Evolutionary conservation across 2,888 invertebrate genomes (phyloP), one percentile per base, ranked within the genome.

Genomic region (Saturnia pavonia): DNA sequence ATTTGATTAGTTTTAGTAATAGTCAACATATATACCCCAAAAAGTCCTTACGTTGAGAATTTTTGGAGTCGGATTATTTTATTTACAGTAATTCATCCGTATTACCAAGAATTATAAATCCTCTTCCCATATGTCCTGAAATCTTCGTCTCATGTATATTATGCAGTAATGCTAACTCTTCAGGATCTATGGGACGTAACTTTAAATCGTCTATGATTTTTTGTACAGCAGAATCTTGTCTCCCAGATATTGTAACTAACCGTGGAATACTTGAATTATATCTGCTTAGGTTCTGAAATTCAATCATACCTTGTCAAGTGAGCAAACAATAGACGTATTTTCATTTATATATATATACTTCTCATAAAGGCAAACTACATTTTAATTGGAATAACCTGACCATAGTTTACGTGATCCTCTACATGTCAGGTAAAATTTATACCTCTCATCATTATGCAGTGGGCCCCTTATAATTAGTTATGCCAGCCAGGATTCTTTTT

Each of bases 91-190:
- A n/a, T 4, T 34, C 6, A 34, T 34, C 6, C 34, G 34, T n/a
- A 22, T 80, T 77, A 92, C 91, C 82, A n/a, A 91, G 77, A 70
- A 91, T 81, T 48, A 75, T 76, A 67, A 81, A 92, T 69, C 92
- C 92, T 77, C 91, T 85, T 14, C 89, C 89, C 43, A 91, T 79
- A 80, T 92, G 90, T 7, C 91, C 91, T 14, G 83, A 72, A 11
- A 87, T 85, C 54, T 76, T 85, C 0, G 72, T 75, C 57, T 80
- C 74, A 60, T 91, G 90, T 42, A 91, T 88, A 54, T 91, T 89
- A 67, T 88, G 87, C 1, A 91, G 74, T 4, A 92, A 74, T 0
- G 88, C 88, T 22, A 91, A 63, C 71, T 91, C 86, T 68, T 92
- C 92, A 0, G 90, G 82, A 69, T 92, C 91, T 19, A 92, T 77